Base-by-base conservation (phyloP, 37 sponge, comb jelly and placozoan genomes). In the Crambe crambe region DNA sequence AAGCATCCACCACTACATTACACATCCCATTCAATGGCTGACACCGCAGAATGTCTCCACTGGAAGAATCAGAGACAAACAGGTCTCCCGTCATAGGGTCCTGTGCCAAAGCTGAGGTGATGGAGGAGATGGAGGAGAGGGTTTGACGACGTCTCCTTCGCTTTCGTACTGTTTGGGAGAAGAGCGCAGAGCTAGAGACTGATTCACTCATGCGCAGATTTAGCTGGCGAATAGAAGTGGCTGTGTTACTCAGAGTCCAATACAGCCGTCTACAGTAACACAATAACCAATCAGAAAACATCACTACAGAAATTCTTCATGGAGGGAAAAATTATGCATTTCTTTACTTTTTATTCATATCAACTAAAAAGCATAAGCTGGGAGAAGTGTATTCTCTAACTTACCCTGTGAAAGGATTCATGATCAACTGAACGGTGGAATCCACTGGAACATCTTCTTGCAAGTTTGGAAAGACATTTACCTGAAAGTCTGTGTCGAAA, bases 41-140 rank as follows among this genome's bases (percentile, higher is more conserved):
- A 56, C 90, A 90, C 12, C 68, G 56, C 37, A 76, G 43, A 27
- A 90, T 90, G 71, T 85, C 44, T 32, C 82, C 86, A 70, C 51
- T 80, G 21, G 0, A 18, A 10, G 34, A 35, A 61, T 76, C 74
- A 72, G 62, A 81, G 27, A 90, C 38, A 77, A 79, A 76, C 32
- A 85, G 65, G 0, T 42, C 36, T 15, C 86, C 78, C 51, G 77
- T 89, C 37, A 32, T 8, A 42, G 82, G 81, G 6, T 85, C 78
- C 20, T 75, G 69, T 15, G 72, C n/a, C 26, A 90, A 20, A 0
- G 73, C 86, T 22, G 59, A 36, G 1, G 77, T 58, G 21, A 76
- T 37, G n/a, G 27, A 6, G 70, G 2, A 23, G 9, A 70, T 58
- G 8, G 62, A 32, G n/a, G 26, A 3, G 70, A 0, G 27, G 27